phyloP scores from a whole-genome alignment of 2,113 vertebrate genomes.

The Larimichthys crocea region DNA sequence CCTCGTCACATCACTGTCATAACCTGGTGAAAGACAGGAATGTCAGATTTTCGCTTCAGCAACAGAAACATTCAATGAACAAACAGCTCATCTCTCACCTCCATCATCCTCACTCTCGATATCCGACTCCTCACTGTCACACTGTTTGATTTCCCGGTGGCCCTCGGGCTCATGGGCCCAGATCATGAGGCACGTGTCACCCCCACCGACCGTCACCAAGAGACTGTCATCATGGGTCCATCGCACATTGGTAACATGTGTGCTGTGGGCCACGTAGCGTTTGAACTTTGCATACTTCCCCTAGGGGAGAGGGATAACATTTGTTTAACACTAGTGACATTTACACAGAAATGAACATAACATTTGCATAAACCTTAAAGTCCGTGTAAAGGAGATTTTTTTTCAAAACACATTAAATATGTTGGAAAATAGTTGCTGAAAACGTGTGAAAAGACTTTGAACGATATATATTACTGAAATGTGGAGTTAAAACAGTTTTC shows the following conservation, averaged over 20 bases:
- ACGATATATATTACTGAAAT: no score
- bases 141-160: constrained; percentile 88
- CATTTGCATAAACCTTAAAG: constrained; percentile 49
- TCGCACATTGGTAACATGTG: constrained; percentile 96
- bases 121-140: constrained; percentile 98
- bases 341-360: constrained; percentile 52
- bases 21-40: constrained; percentile 84
- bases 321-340: constrained; percentile 47
- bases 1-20: constrained; percentile 97
- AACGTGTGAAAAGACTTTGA: no score
- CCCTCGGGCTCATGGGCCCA: constrained; percentile 94
- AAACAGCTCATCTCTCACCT: constrained; percentile 79
- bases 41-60: background rate
- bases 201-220: constrained; percentile 92
- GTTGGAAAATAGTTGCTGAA: no score
- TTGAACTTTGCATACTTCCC: constrained; percentile 98
- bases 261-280: constrained; percentile 95
- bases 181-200: constrained; percentile 96
- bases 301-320: constrained; percentile 77
- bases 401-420: no score
- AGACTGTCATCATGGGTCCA: constrained; percentile 95
- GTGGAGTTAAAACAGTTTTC: no score
- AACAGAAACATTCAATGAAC: background rate
- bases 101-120: constrained; percentile 97
- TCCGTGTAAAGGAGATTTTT: no score